A percentile compares a stretch with the other conserved stretches of the same genome.
phyloP scores from a whole-genome alignment of 1,140 invertebrate species.

The Zaprionus capensis region DNA sequence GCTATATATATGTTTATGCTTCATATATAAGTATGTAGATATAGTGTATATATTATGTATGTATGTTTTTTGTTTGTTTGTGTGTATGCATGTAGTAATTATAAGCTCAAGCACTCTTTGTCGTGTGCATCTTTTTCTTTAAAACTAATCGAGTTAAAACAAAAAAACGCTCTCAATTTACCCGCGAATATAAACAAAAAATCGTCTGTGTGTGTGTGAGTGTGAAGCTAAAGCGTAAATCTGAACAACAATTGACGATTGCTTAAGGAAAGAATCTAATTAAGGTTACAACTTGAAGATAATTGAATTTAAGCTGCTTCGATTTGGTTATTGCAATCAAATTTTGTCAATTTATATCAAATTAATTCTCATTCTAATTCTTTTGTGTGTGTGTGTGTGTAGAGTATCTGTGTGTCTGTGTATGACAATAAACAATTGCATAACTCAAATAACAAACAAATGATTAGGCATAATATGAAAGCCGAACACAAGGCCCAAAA shows the following conservation, averaged over 20 bases:
- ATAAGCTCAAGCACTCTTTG: conserved; percentile 46
- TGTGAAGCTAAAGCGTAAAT: conserved; percentile 64
- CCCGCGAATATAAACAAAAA: conserved; percentile 43
- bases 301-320: conserved; percentile 27
- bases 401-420: conserved; percentile 29
- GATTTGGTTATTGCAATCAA: conserved; percentile 23
- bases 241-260: conserved; percentile 59
- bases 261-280: conserved; percentile 69
- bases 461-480: conserved; percentile 65
- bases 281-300: conserved; percentile 36
- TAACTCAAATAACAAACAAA: conserved; percentile 73
- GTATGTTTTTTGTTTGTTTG: conserved; percentile 40
- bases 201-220: conserved; percentile 1
- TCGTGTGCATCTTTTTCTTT: conserved; percentile 32
- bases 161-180: conserved; percentile 41
- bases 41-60: conserved; percentile 55
- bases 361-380: conserved; percentile 29
- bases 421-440: conserved; percentile 69
- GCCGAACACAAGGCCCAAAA: conserved; percentile 64
- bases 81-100: conserved; percentile 56
- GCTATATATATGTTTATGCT: conserved; percentile 66
- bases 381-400: conserved; percentile 38
- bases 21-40: conserved; percentile 65
- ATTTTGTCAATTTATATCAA: conserved; percentile 13
- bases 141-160: conserved; percentile 59